phyloP scores from a whole-genome alignment of 1,140 invertebrate genomes.

The Eumaeus atala region DNA sequence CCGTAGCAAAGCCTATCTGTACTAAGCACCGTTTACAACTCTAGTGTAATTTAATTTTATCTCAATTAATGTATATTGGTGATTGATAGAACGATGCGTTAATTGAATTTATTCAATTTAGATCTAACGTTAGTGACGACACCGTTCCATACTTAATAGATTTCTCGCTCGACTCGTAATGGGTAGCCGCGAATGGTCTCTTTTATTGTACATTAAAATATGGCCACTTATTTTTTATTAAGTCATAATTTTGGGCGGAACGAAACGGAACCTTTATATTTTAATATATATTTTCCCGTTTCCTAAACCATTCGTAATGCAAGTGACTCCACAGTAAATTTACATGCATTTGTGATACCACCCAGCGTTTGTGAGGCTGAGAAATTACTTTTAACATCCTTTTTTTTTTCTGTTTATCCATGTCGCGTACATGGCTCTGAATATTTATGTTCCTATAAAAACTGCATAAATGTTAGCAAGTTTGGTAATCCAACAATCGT shows the following conservation, averaged over 20 bases:
- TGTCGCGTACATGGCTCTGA: slow-evolving; percentile 3
- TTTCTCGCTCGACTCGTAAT: slow-evolving; percentile 42
- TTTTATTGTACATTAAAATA: slow-evolving; percentile 50
- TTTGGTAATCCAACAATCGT: slow-evolving; percentile 34
- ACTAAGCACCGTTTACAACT: no score
- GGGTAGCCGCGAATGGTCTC: slow-evolving; percentile 32
- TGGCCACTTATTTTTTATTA: slow-evolving; percentile 45
- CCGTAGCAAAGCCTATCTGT: no score
- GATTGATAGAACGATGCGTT: slow-evolving; percentile 28
- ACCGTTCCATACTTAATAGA: slow-evolving; percentile 44
- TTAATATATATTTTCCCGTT: slow-evolving; percentile 17
- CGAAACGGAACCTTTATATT: slow-evolving; percentile 33
- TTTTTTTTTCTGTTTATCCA: slow-evolving; percentile 9
- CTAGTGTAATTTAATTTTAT: slow-evolving; percentile 23
- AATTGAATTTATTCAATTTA: slow-evolving; percentile 33
- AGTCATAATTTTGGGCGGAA: slow-evolving; percentile 54
- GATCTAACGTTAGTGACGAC: slow-evolving; percentile 2
- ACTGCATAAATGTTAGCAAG: slow-evolving; percentile 24
- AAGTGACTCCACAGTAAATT: slow-evolving; percentile 1
- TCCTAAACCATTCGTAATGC: slow-evolving; percentile 12
- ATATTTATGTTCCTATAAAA: slow-evolving; percentile 15
- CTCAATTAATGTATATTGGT: slow-evolving; percentile 30
- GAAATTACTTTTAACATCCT: slow-evolving; percentile 15
- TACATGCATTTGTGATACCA: slow-evolving; percentile 4
- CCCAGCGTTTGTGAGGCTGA: slow-evolving; percentile 11